Conservation (phyloP, 1,140 invertebrate genomes). For the Chlorops oryzae region DNA sequence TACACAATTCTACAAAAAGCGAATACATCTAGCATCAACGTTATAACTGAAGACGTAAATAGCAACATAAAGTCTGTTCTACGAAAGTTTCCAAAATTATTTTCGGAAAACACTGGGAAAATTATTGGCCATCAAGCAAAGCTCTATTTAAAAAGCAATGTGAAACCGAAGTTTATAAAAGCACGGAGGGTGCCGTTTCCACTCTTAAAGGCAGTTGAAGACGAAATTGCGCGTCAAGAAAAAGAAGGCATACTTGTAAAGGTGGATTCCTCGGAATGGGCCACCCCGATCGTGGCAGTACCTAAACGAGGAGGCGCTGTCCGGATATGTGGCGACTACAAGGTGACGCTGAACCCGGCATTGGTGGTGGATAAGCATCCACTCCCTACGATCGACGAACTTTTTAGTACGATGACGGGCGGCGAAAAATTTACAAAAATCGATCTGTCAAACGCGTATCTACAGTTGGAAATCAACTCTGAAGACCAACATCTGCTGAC, state of each 20-base stretch:
- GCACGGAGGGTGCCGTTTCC: slow-evolving; percentile 42
- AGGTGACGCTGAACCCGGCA: slow-evolving; percentile 36
- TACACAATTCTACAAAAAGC: not conserved
- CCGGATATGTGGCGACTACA: slow-evolving; percentile 49
- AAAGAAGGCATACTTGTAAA: slow-evolving; percentile 24
- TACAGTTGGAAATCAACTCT: slow-evolving; percentile 21
- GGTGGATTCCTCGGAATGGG: slow-evolving; percentile 35
- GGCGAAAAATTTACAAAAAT: slow-evolving; percentile 20
- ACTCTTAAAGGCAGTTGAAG: slow-evolving; percentile 38
- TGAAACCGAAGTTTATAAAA: not conserved
- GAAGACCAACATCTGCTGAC: slow-evolving; percentile 17
- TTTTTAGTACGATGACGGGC: not conserved
- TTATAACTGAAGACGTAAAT: not conserved
- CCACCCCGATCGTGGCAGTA: slow-evolving; percentile 49
- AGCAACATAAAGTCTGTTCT: too few species aligned
- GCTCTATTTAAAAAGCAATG: not conserved
- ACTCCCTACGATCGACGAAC: not conserved
- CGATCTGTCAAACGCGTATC: slow-evolving; percentile 22
- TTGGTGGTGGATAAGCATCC: slow-evolving; percentile 20
- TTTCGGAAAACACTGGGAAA: not conserved
- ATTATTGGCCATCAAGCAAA: not conserved
- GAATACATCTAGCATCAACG: too few species aligned
- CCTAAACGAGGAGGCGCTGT: slow-evolving; percentile 45
- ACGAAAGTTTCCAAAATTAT: not conserved
- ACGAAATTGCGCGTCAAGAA: slow-evolving; percentile 40